Conservation (phyloP, 2,888 invertebrate species). For the Tridacna crocea region DNA sequence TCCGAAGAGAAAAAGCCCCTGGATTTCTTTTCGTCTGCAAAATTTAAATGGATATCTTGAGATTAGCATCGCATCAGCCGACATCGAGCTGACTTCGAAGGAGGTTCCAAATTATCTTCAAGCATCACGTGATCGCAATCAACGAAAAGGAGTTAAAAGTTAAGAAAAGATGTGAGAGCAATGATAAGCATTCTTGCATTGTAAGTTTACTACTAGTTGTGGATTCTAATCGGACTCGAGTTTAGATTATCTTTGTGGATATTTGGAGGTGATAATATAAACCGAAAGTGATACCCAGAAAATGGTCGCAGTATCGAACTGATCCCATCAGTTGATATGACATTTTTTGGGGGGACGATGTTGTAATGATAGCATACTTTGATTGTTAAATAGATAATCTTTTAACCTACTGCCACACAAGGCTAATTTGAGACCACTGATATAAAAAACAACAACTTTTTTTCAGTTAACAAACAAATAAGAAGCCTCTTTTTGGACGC, state of each 20-base stretch:
- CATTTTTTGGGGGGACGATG: constrained; percentile 8
- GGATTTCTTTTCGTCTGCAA: constrained; percentile 12
- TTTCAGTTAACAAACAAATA: too few relatives aligned
- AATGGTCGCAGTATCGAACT: constrained; percentile 14
- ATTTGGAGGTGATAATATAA: constrained; percentile 13
- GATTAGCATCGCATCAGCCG: constrained; percentile 25
- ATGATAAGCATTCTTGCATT: constrained; percentile 41
- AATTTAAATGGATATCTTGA: constrained; percentile 17
- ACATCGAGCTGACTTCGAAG: constrained; percentile 25
- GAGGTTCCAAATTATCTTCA: constrained; percentile 28
- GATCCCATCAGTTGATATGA: constrained; percentile 21
- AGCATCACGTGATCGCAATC: constrained; percentile 41
- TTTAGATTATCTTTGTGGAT: constrained; percentile 19
- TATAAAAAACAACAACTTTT: too few relatives aligned
- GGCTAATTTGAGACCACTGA: too few relatives aligned
- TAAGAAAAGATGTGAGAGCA: constrained; percentile 19
- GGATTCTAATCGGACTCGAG: constrained; percentile 34
- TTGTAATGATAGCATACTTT: constrained; percentile 22
- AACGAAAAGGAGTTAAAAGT: constrained; percentile 24
- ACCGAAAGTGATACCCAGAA: constrained; percentile 5
- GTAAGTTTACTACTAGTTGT: constrained; percentile 33
- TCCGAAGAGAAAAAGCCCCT: not conserved
- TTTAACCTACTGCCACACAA: not conserved
- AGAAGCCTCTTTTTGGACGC: too few relatives aligned
- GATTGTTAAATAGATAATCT: not conserved